A percentile compares a stretch with the other conserved stretches of the same genome.
Conservation (phyloP, 1,140 invertebrate genomes). For the Cherax destructor region DNA sequence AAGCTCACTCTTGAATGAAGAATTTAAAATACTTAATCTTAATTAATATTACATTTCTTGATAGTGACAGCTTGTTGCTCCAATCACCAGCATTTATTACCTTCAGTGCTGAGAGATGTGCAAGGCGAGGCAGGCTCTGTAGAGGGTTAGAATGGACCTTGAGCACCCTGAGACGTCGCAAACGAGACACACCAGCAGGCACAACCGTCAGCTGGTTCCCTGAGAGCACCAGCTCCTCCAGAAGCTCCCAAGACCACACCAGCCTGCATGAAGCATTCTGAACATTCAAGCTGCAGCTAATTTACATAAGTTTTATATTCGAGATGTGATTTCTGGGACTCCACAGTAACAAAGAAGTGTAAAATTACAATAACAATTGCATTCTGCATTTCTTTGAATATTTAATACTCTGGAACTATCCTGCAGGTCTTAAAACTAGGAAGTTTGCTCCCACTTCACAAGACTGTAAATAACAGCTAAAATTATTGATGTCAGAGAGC, state of each 20-base stretch:
- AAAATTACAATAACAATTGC: too few species aligned
- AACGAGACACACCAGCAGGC: slow-evolving; percentile 84
- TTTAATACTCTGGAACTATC: too few species aligned
- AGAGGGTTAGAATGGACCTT: slow-evolving; percentile 89
- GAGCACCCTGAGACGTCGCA: slow-evolving; percentile 84
- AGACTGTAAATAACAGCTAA: too few species aligned
- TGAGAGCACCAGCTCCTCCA: slow-evolving; percentile 88
- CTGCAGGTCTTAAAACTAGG: too few species aligned
- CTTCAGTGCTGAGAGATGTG: slow-evolving; percentile 83
- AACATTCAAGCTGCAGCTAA: background rate
- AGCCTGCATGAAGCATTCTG: slow-evolving; percentile 77
- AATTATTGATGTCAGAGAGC: too few species aligned
- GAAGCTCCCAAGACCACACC: slow-evolving; percentile 83
- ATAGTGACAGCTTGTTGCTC: too few species aligned
- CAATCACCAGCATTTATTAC: slow-evolving; percentile 73
- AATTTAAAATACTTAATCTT: too few species aligned
- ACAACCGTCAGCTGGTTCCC: slow-evolving; percentile 87
- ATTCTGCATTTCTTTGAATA: too few species aligned
- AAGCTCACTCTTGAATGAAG: too few species aligned
- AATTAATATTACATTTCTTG: too few species aligned
- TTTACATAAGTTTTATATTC: background rate
- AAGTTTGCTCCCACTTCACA: too few species aligned
- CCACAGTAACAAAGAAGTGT: background rate
- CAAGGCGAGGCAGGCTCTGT: slow-evolving; percentile 84
- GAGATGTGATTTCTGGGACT: background rate